Evolutionary conservation across 1,140 invertebrate species (phyloP).

Genomic region (Solen grandis): DNA sequence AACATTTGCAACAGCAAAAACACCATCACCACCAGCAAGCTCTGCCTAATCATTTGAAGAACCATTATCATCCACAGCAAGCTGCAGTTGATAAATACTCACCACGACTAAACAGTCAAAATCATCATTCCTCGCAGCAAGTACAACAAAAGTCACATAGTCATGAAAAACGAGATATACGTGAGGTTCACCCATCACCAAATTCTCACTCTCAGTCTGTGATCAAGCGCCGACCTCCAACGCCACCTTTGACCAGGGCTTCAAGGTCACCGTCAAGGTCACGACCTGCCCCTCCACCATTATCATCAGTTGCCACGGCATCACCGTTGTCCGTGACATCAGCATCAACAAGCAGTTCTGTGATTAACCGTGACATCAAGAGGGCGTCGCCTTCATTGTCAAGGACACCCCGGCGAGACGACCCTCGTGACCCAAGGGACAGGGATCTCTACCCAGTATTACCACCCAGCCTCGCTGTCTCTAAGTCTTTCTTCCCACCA

Average conservation of each 20-base stretch:
- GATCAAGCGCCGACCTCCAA: conserved; percentile 41
- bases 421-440: conserved; percentile 13
- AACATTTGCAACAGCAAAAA: conserved; percentile 6
- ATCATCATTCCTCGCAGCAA: neutral
- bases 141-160: conserved; percentile 2
- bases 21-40: conserved; percentile 7
- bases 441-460: conserved; percentile 29
- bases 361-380: conserved; percentile 25
- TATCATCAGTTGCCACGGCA: neutral
- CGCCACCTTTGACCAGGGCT: conserved; percentile 36
- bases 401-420: conserved; percentile 16
- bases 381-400: conserved; percentile 10
- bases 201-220: conserved; percentile 28
- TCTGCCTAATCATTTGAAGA: conserved; percentile 9
- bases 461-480: conserved; percentile 32
- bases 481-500: conserved; percentile 43
- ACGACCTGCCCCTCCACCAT: neutral
- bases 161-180: neutral
- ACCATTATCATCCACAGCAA: neutral
- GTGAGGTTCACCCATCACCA: conserved; percentile 1
- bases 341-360: conserved; percentile 11
- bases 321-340: neutral
- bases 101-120: neutral
- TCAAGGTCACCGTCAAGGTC: conserved; percentile 5
- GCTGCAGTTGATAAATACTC: conserved; percentile 25